Evolutionary conservation across 1,140 invertebrate genomes (phyloP).

Genomic region (Telenomus remus): DNA sequence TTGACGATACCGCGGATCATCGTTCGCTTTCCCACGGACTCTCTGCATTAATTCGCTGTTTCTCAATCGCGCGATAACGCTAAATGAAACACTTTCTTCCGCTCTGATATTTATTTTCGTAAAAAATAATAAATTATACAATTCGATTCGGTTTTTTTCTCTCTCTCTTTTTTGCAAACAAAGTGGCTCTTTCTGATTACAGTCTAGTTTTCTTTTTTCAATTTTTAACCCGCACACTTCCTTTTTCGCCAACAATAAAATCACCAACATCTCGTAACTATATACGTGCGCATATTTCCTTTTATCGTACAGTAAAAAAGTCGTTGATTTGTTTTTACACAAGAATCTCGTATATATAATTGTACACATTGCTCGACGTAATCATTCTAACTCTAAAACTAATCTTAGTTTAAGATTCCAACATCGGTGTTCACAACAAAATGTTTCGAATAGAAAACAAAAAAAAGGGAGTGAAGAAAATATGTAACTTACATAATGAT

Average conservation of each 20-base stretch:
- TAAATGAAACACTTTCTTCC: constrained; percentile 5
- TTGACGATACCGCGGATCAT: constrained; percentile 40
- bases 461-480: background rate
- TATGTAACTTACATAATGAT: background rate
- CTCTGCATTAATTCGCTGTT: constrained; percentile 42
- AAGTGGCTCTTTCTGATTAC: too few species aligned
- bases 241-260: constrained; percentile 47
- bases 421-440: constrained; percentile 15
- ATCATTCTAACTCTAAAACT: constrained; percentile 13
- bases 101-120: constrained; percentile 52
- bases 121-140: constrained; percentile 58
- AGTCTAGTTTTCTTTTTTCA: constrained; percentile 19
- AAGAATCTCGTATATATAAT: constrained; percentile 55
- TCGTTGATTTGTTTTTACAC: constrained; percentile 52
- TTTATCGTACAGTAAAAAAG: constrained; percentile 54
- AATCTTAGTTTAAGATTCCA: constrained; percentile 17
- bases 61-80: background rate
- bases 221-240: constrained; percentile 40
- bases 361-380: constrained; percentile 46
- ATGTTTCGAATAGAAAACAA: background rate
- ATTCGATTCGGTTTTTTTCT: constrained; percentile 29
- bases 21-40: constrained; percentile 40
- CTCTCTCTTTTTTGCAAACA: constrained; percentile 1
- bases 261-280: constrained; percentile 51
- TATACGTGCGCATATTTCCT: constrained; percentile 42